Base-by-base conservation (phyloP, 2,888 invertebrate genomes). In the Ethmia dodecea region DNA sequence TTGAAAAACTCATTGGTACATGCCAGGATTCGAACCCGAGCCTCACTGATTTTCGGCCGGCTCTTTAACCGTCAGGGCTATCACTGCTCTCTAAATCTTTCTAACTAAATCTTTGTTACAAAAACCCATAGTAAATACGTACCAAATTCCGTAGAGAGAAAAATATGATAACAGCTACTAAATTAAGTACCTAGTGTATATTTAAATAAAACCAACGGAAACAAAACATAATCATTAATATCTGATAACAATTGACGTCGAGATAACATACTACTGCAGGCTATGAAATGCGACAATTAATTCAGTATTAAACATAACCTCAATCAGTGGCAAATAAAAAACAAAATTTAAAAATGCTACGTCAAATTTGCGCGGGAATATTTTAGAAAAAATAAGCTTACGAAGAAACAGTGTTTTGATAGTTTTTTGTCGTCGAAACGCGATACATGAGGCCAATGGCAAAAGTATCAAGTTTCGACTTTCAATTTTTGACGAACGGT, bases 401-500 rank as follows among this genome's bases (percentile, higher is more conserved):
- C 9, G 3, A 22, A n/a, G 22, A 22, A 22, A 22, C 22, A 22
- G 22, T 22, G 22, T 22, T 22, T 22, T 22, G 22, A 22, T 22
- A 9, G 2, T 22, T 22, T 22, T 22, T 22, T 22, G 22, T 28
- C 25, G 10, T 26, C 11, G 26, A 3, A 28, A 41, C 12, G 15
- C 28, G 35, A 38, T 37, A 38, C 22, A 10, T 14, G 27, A 16
- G 14, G 5, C 26, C 38, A 42, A 24, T 42, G 36, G 12, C 38
- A 28, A 13, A 26, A 3, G 25, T 28, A 33, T 42, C 31, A 22
- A 5, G 2, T 42, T 38, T 29, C 38, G 33, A 42, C 38, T 38
- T 42, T 42, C 42, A 22, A 36, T 31, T 35, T 25, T 33, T 15
- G n/a, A n/a, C n/a, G n/a, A n/a, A n/a, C n/a, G n/a, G n/a, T n/a